Percentiles rank a stretch among this genome's conserved stretches.
phyloP scores from a whole-genome alignment of 2,113 vertebrate genomes.

The Ochotona princeps region DNA sequence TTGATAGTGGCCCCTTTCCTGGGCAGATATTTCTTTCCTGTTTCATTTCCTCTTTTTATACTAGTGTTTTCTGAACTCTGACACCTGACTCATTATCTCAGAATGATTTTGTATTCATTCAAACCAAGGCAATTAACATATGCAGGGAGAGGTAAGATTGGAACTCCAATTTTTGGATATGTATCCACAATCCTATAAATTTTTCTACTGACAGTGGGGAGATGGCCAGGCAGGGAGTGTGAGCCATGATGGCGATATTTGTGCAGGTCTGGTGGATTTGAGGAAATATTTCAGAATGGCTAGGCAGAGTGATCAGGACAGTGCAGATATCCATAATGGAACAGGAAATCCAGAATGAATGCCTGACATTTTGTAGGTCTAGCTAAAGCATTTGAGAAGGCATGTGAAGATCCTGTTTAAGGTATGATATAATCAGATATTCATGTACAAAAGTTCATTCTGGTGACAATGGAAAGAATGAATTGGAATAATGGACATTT shows the following conservation, averaged over 20 bases:
- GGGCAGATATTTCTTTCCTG: neutral
- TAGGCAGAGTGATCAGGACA: neutral
- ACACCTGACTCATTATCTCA: neutral
- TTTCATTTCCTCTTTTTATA: neutral
- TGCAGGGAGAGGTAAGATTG: neutral
- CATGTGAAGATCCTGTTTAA: neutral
- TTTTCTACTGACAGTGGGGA: neutral
- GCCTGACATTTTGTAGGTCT: neutral
- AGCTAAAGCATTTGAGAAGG: neutral
- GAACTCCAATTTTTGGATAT: neutral
- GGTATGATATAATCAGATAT: neutral
- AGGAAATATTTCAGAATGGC: neutral
- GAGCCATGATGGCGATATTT: neutral
- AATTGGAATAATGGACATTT: neutral
- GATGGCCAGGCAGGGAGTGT: neutral
- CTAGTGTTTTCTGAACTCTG: slow-evolving; percentile 17
- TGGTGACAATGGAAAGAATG: neutral
- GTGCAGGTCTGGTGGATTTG: neutral
- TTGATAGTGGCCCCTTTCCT: neutral
- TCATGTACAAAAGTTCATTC: neutral
- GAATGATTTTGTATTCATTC: neutral
- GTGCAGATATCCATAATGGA: too few relatives aligned
- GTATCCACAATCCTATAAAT: neutral
- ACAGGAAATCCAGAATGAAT: neutral
- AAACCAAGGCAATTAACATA: neutral